A percentile compares a stretch with the other conserved stretches of the same genome.
Conservation (phyloP, 2,888 invertebrate genomes). For the Limnephilus marmoratus region DNA sequence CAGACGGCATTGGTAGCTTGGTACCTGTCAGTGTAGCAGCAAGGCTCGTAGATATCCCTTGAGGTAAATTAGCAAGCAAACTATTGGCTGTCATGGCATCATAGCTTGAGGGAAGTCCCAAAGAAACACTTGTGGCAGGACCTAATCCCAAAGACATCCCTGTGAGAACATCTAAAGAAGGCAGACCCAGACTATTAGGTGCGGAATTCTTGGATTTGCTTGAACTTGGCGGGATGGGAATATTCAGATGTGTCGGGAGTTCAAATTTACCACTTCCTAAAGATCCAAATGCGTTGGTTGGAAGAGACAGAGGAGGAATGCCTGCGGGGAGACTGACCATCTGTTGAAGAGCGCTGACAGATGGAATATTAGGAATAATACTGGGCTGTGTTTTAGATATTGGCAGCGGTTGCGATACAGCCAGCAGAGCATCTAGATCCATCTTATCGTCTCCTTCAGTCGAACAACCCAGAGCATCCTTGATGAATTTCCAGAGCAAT, state of each 20-base stretch:
- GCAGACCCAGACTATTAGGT: conserved; percentile 65
- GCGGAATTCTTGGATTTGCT: conserved; percentile 79
- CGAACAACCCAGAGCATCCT: conserved; percentile 84
- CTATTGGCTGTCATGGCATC: conserved; percentile 76
- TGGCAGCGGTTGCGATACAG: conserved; percentile 78
- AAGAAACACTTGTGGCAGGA: conserved; percentile 72
- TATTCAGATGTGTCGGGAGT: conserved; percentile 77
- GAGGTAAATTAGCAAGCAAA: conserved; percentile 74
- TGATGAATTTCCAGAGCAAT: conserved; percentile 87
- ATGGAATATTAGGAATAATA: conserved; percentile 74
- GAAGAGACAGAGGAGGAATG: conserved; percentile 75
- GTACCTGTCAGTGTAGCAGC: conserved; percentile 73
- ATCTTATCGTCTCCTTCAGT: conserved; percentile 83
- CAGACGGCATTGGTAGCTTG: conserved; percentile 75
- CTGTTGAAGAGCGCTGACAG: conserved; percentile 75
- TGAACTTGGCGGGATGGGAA: conserved; percentile 79
- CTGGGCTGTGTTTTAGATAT: conserved; percentile 73
- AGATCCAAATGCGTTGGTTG: conserved; percentile 72
- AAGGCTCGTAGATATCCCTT: conserved; percentile 73
- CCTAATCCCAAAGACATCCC: conserved; percentile 77
- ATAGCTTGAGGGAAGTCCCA: conserved; percentile 73
- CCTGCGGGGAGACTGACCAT: conserved; percentile 77
- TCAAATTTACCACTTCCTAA: conserved; percentile 78
- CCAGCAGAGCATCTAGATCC: conserved; percentile 78
- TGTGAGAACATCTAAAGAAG: conserved; percentile 76